Evolutionary conservation across 2,888 invertebrate genomes (phyloP).

Genomic region (Nymphalis c-album): DNA sequence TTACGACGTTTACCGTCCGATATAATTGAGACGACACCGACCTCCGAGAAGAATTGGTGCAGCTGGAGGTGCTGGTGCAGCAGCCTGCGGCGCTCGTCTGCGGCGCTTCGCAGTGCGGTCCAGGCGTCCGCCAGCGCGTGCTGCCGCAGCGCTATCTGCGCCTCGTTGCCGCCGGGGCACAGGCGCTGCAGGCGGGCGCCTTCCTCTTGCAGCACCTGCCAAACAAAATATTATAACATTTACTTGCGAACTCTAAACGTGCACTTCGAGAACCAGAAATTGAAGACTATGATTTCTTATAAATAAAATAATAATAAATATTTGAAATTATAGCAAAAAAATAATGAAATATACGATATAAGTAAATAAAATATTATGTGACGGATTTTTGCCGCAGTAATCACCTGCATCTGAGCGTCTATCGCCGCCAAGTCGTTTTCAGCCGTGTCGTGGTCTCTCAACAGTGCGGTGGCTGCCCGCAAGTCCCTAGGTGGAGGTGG

Average conservation of each 20-base stretch:
- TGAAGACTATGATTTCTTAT: no score
- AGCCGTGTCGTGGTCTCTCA: constrained; percentile 94
- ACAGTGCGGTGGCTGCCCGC: constrained; percentile 90
- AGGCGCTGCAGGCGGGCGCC: constrained; percentile 91
- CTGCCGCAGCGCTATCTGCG: constrained; percentile 93
- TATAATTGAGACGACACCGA: constrained; percentile 40
- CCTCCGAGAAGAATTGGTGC: constrained; percentile 93
- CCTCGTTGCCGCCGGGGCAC: constrained; percentile 95
- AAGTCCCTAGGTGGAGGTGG: constrained; percentile 87
- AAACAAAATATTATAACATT: no score
- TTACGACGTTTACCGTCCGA: not conserved
- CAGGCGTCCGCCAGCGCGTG: constrained; percentile 92
- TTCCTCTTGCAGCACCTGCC: constrained; percentile 94
- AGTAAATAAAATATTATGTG: no score
- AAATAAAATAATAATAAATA: no score
- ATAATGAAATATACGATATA: no score
- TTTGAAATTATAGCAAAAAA: no score
- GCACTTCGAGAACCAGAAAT: no score
- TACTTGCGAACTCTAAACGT: no score
- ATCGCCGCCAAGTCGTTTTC: constrained; percentile 93
- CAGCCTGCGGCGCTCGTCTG: constrained; percentile 89
- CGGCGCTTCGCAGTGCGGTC: constrained; percentile 91
- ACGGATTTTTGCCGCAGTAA: not conserved
- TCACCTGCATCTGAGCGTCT: constrained; percentile 92
- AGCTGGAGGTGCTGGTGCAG: constrained; percentile 93